Base-by-base conservation (phyloP, 2,888 invertebrate species). In the Sarcophaga subvicina region DNA sequence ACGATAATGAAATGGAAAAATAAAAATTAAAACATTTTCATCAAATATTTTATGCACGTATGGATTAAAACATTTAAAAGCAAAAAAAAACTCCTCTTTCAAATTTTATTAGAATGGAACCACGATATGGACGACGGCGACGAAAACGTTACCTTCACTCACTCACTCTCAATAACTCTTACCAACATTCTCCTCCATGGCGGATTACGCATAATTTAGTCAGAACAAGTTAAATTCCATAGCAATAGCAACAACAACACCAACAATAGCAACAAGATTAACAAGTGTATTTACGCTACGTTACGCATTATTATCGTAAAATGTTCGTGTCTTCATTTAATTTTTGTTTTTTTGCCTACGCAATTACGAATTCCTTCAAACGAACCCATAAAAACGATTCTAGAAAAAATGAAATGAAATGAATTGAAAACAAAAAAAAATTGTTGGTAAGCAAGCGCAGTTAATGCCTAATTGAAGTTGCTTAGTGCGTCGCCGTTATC, bases 61-160 rank as follows among this genome's bases (percentile, higher is more conserved):
- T 89, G 83, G 63, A 63, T 89, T 81, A 83, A 88, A 90, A 90
- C 91, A 91, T 91, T 91, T 91, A 91, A 91, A 54, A 45, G 69
- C 22, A 54, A 25, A 22, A 37, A 37, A 37, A 37, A 37, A 37
- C 1, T 37, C 1, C 8, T 22, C 76, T 75, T 80, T 64, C 14
- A 14, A 49, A 54, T 54, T 54, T 54, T 17, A 54, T 54, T 54
- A 54, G 54, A 54, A 54, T 37, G 37, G 37, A 8, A 37, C 37
- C 37, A 37, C 8, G 37, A 37, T 37, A 37, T 37, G 17, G 4
- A 54, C 54, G 62, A 20, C 10, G 10, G 5, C 14, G 62, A 22
- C n/a, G 8, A 37, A 8, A 62, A 62, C 10, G 3, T 17, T n/a
- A 62, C 10, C 22, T 10, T 22, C 17, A 62, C 20, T 20, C 4